A percentile compares a stretch with the other conserved stretches of the same genome.
phyloP scores from a whole-genome alignment of 2,888 invertebrate genomes.

The Drosophila tripunctata region DNA sequence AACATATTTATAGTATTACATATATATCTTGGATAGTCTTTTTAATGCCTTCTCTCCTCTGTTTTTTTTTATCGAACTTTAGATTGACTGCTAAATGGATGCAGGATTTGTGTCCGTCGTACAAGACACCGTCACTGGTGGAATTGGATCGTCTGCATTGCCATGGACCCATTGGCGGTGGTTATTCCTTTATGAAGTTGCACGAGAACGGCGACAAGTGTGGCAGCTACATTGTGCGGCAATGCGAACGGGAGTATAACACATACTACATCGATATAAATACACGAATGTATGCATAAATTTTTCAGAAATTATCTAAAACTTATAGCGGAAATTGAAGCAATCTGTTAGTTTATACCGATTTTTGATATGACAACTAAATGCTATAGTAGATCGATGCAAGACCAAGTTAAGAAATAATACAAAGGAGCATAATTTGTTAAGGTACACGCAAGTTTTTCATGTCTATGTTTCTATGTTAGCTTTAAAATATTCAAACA shows the following conservation, averaged over 20 bases:
- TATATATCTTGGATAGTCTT: too few relatives aligned
- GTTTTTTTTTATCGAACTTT: too few relatives aligned
- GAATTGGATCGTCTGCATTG: constrained; percentile 90
- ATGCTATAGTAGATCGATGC: too few relatives aligned
- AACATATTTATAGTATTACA: too few relatives aligned
- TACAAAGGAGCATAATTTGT: too few relatives aligned
- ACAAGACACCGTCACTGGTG: constrained; percentile 91
- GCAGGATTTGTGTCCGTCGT: constrained; percentile 93
- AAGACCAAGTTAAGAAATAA: too few relatives aligned
- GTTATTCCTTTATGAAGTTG: constrained; percentile 93
- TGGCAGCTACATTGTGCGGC: constrained; percentile 92
- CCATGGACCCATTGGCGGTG: constrained; percentile 95
- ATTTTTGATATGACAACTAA: too few relatives aligned
- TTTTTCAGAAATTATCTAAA: neutral
- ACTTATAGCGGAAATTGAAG: neutral
- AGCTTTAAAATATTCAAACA: too few relatives aligned
- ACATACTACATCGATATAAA: constrained; percentile 93
- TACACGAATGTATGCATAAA: constrained; percentile 87
- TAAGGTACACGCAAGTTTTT: too few relatives aligned
- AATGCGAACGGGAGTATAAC: constrained; percentile 92
- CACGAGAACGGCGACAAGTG: constrained; percentile 91
- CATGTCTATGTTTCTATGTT: too few relatives aligned
- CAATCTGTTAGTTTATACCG: too few relatives aligned
- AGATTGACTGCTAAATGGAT: constrained; percentile 95
- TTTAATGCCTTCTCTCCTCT: neutral